Evolutionary conservation across 2,888 invertebrate species (phyloP).

Genomic region (Brachyptera risi): DNA sequence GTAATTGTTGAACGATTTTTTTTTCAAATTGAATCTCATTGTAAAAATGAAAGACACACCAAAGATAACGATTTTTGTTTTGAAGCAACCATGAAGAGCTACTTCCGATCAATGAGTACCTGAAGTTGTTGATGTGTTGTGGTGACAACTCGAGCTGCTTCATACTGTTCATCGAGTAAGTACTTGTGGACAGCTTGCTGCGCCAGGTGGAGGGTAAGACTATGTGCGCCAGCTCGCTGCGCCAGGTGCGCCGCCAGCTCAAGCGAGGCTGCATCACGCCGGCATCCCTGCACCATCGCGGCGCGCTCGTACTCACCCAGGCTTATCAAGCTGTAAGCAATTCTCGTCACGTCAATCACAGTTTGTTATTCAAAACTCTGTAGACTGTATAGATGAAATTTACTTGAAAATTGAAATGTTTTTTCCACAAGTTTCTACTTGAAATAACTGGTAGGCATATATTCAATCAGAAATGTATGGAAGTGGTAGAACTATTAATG

Average conservation of each 20-base stretch:
- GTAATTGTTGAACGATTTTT: no score
- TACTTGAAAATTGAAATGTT: no score
- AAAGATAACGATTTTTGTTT: neutral
- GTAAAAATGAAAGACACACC: neutral
- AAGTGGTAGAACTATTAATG: no score
- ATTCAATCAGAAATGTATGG: no score
- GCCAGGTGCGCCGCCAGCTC: slow-evolving; percentile 59
- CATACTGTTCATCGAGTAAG: slow-evolving; percentile 6
- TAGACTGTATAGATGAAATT: no score
- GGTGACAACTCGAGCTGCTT: slow-evolving; percentile 3
- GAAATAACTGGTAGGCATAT: no score
- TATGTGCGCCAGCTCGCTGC: slow-evolving; percentile 42
- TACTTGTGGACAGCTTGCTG: neutral
- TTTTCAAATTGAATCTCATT: no score
- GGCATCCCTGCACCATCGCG: slow-evolving; percentile 54
- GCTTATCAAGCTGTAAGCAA: slow-evolving; percentile 57
- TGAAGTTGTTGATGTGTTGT: slow-evolving; percentile 5
- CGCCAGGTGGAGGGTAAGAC: slow-evolving; percentile 4
- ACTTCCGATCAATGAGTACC: no score
- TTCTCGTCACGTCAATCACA: no score
- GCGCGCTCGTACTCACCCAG: slow-evolving; percentile 58
- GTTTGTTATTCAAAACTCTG: no score
- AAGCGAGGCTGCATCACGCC: slow-evolving; percentile 51
- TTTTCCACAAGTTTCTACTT: no score
- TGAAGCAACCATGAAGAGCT: no score